These are phyloP conservation scores for Thera britannica DNA, from an alignment of 2,888 invertebrate genomes.

Conservation along the genomic window DNA sequence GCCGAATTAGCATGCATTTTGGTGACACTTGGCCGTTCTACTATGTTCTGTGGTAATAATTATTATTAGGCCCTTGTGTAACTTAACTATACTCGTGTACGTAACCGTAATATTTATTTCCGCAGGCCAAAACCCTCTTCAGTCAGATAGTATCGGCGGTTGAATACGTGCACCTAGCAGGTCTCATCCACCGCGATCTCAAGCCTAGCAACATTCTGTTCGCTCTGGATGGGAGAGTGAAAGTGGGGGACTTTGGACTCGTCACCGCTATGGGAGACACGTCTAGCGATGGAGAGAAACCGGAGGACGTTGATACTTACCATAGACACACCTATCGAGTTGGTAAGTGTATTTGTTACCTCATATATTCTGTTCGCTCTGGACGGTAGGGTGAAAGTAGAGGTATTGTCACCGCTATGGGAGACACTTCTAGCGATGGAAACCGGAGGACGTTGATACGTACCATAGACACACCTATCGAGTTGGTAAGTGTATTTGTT, in stretches of 20 bases:
- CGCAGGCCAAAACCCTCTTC: slow-evolving; percentile 88
- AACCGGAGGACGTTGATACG: slow-evolving; percentile 51
- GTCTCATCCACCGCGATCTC: slow-evolving; percentile 97
- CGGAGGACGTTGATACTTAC: slow-evolving; percentile 55
- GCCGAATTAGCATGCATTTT: too few species aligned
- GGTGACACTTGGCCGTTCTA: too few species aligned
- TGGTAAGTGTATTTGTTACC: slow-evolving; percentile 77
- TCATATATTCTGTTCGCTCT: slow-evolving; percentile 93
- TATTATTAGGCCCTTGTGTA: too few species aligned
- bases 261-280: slow-evolving; percentile 91
- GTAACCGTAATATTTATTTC: neutral
- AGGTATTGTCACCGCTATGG: slow-evolving; percentile 98
- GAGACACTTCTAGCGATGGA: slow-evolving; percentile 62
- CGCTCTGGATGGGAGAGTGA: slow-evolving; percentile 93
- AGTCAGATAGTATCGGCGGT: slow-evolving; percentile 97
- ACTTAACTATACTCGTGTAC: neutral
- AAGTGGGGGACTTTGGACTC: slow-evolving; percentile 99
- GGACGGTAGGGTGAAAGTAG: slow-evolving; percentile 95
- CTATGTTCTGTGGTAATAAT: too few species aligned
- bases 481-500: slow-evolving; percentile 79
- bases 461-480: slow-evolving; percentile 85
- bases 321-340: slow-evolving; percentile 87
- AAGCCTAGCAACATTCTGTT: slow-evolving; percentile 93
- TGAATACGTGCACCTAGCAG: slow-evolving; percentile 96
- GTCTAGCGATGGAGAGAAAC: slow-evolving; percentile 57